Base-by-base conservation (phyloP, 2,113 vertebrate species). In the Seriola rivoliana region DNA sequence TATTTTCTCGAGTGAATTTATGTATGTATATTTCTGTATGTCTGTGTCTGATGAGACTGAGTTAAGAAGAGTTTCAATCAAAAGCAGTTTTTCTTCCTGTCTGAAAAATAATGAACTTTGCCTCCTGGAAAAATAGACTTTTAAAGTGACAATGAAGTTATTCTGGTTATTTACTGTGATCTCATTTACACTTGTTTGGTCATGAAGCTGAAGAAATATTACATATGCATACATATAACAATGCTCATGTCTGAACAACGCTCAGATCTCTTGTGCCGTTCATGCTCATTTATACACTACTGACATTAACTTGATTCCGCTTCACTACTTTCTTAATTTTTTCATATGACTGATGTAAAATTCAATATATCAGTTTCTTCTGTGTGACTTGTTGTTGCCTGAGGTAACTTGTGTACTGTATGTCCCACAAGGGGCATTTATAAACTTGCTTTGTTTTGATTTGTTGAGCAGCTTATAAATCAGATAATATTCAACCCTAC, bases 21-120 rank as follows among this genome's bases (percentile, higher is more conserved):
- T 64, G 23, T 70, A 34, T 85, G 71, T 78, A 4, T 70, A 25
- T 74, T 78, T 68, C 68, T 78, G 71, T 76, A 57, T 72, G 36
- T 59, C n/a, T 74, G 19, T 36, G 29, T n/a, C 46, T 60, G 62
- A 82, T 78, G 63, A n/a, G 29, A 52, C 69, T 70, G 21, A 78
- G 42, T 66, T 32, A 25, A 34, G 13, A 42, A 44, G 38, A 23
- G 34, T 62, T 83, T 62, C n/a, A 80, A 80, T 82, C 57, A 52
- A 62, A 40, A 74, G 32, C 8, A 36, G 14, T 67, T 40, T 54
- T 59, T 25, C 48, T 44, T 62, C 40, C 7, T 34, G 14, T 25
- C 29, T 29, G 29, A 29, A 29, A 29, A 29, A 29, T 2, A 29
- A 29, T 29, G 29, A 29, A 29, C 29, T 29, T 29, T 29, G 29